Conservation (phyloP, 2,113 vertebrate species). For the Ptilorrhoa leucosticta region DNA sequence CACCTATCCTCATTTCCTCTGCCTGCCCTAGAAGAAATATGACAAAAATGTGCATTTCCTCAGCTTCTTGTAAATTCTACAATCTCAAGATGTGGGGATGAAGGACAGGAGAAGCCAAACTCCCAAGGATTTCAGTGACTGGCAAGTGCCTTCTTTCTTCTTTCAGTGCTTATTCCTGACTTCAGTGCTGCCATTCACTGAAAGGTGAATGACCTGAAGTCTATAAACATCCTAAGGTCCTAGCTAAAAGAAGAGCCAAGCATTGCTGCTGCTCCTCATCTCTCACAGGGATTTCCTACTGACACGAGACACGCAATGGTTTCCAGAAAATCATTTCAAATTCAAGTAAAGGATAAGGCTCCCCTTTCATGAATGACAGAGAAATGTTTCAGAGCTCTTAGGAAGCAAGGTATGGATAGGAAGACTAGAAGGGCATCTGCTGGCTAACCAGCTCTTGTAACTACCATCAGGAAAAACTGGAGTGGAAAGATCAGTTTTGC, state of each 20-base stretch:
- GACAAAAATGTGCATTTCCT: background rate
- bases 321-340: background rate
- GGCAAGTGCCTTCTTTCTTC: background rate
- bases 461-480: background rate
- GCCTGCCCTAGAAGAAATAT: background rate
- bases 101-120: background rate
- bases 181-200: background rate
- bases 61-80: background rate
- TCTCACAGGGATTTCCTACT: background rate
- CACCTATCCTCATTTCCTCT: background rate
- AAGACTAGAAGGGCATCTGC: background rate
- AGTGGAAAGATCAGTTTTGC: background rate
- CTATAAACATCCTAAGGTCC: background rate
- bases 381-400: background rate
- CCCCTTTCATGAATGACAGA: background rate
- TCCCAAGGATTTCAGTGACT: background rate
- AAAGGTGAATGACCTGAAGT: background rate
- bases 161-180: background rate
- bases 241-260: background rate
- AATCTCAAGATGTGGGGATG: accelerated
- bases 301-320: background rate
- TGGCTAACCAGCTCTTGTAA: background rate
- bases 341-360: background rate
- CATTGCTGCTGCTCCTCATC: background rate
- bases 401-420: background rate